These are phyloP conservation scores for Sphaeridia pumilis DNA, from an alignment of 2,888 invertebrate genomes.

Conservation along the genomic window DNA sequence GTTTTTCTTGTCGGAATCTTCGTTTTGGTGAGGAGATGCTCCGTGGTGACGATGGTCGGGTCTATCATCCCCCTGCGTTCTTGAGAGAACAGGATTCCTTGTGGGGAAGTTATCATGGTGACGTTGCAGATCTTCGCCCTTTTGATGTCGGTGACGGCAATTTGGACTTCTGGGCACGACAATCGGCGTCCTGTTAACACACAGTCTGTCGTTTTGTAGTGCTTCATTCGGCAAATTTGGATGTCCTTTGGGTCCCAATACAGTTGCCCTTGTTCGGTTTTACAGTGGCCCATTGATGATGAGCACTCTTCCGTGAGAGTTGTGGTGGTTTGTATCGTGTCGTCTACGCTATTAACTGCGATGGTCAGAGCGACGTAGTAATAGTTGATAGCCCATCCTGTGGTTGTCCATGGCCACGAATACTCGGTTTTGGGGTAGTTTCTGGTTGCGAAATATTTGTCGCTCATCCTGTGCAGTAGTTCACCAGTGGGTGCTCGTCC, in stretches of 20 bases:
- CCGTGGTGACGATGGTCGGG: neutral
- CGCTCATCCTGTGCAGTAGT: neutral
- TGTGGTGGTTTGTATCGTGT: neutral
- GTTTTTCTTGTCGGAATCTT: too few species aligned
- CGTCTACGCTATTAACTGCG: neutral
- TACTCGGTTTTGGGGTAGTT: neutral
- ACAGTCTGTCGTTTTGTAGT: neutral
- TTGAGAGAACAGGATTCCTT: neutral
- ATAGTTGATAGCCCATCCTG: neutral
- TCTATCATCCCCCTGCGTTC: neutral
- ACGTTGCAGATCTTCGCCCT: neutral
- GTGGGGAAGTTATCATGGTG: neutral
- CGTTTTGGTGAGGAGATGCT: too few species aligned
- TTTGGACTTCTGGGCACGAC: neutral
- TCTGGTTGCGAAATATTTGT: neutral
- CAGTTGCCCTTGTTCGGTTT: neutral
- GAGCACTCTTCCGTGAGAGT: neutral
- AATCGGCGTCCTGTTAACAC: neutral
- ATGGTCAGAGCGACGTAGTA: neutral
- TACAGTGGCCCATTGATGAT: neutral
- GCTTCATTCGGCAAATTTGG: neutral
- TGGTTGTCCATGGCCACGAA: neutral
- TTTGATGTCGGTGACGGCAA: neutral
- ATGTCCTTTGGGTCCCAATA: neutral
- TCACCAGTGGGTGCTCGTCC: neutral